Base-by-base conservation (phyloP, 1,140 invertebrate species). In the Papilio machaon region DNA sequence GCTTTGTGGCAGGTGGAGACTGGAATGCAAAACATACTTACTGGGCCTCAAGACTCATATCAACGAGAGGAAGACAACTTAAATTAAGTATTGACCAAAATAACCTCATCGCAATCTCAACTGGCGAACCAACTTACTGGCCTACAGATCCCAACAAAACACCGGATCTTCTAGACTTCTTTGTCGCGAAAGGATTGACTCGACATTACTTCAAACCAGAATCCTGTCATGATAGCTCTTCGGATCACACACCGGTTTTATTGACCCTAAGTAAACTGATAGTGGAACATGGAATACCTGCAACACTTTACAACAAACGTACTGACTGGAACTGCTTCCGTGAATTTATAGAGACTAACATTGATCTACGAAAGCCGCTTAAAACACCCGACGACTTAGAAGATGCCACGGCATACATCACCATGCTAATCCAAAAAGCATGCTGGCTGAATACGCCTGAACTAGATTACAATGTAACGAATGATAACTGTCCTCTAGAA, bases 151-250 rank as follows among this genome's bases (percentile, higher is more conserved):
- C 35, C 30, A 83, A 84, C 9, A 80, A 78, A 54, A 43, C 52
- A 46, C 82, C 81, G 13, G 85, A 88, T 43, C 67, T 86, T 11
- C 9, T 87, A 8, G 86, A 85, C 64, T 87, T 84, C 52, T 83
- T 76, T 70, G 30, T 85, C 2, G 49, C 15, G 5, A 85, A 83
- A 73, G 83, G 83, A 0, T 60, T 86, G 13, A 30, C 77, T 2
- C 35, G 2, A 43, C 23, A 13, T 5, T 78, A 73, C 23, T 19
- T 83, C 7, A 64, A 80, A 7, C 60, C 76, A 15, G 58, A 82
- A n/a, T 79, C 76, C 15, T 67, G 83, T 30, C 47, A 79, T 13
- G 83, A 88, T 13, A 43, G 81, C 19, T 73, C 43, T 4, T 85
- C 82, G 11, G 84, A 86, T 46, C 83, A 86, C 46, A 73, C 78